phyloP scores from a whole-genome alignment of 2,113 vertebrate species.

The Cyanistes caeruleus region DNA sequence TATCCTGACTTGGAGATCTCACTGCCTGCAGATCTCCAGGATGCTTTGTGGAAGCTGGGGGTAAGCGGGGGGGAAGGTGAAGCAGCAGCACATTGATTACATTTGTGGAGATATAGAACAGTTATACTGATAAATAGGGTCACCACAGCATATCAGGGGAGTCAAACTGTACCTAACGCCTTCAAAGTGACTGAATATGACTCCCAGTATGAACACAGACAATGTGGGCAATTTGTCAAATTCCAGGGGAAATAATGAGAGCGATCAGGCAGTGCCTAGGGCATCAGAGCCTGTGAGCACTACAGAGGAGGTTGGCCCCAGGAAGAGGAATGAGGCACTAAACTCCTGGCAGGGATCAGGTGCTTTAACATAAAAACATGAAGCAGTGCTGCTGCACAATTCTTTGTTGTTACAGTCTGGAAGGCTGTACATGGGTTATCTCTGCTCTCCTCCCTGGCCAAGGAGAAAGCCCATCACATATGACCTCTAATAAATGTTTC shows the following conservation, averaged over 20 bases:
- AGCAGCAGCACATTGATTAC: not conserved
- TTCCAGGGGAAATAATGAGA: not conserved
- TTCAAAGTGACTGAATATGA: not conserved
- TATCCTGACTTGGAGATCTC: not conserved
- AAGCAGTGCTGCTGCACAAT: not conserved
- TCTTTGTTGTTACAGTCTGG: not conserved
- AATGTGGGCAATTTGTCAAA: not conserved
- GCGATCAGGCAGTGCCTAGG: not conserved
- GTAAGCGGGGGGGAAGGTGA: not conserved
- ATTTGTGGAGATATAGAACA: not conserved
- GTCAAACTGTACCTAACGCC: not conserved
- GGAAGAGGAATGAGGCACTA: not conserved
- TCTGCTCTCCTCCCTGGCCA: not conserved
- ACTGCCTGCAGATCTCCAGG: not conserved
- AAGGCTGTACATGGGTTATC: not conserved
- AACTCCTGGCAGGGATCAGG: not conserved
- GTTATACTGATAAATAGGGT: not conserved
- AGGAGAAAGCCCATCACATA: not conserved
- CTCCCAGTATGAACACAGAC: not conserved
- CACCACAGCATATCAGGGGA: not conserved
- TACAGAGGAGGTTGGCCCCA: not conserved
- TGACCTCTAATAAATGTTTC: not conserved
- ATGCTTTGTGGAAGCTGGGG: not conserved
- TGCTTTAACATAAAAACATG: not conserved
- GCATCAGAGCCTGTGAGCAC: fast-evolving